Evolutionary conservation across 1,140 invertebrate species (phyloP), one percentile per base, ranked within the genome.

Genomic region (Carposina sasakii): DNA sequence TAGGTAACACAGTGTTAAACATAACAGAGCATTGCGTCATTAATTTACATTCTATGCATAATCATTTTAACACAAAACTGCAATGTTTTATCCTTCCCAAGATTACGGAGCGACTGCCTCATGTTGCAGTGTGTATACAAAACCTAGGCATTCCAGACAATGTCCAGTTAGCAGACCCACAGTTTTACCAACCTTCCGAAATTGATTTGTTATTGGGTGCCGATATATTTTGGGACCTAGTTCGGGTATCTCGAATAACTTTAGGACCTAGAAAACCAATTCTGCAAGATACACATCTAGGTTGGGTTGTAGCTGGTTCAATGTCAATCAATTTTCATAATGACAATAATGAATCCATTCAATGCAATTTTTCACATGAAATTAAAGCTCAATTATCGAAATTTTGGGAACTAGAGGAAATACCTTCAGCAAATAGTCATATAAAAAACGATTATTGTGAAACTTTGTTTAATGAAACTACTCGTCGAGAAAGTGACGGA

Each of bases 391-490:
- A 48, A 40, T 31, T 48, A 10, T 12, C 6, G 0, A 31, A 33
- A 21, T 52, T 52, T 23, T 45, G 41, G 41, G 49, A 52, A 31
- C 22, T 52, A 8, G 49, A 52, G 13, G 49, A 51, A 24, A 28
- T 51, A 20, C 40, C 31, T 30, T 10, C 19, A 17, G 24, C 13
- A 30, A 30, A 30, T 10, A 13, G 10, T 2, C 28, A 10, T 30
- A n/a, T 30, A 2, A 33, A 12, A 20, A 19, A 41, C 2, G 20
- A 47, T 31, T 47, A 41, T 19, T 66, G 63, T 10, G 63, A 66
- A 45, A 42, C 49, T 3, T 53, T 49, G 33, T 66, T 60, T 20
- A 17, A 30, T 6, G 2, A 30, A 39, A 60, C 54, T 10, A 65
- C 63, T 5, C 30, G 22, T 20, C 54, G 62, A 4, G 40, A 54